These are phyloP conservation scores for Margarornis squamiger DNA, from an alignment of 2,797 vertebrate species.

Conservation along the genomic window DNA sequence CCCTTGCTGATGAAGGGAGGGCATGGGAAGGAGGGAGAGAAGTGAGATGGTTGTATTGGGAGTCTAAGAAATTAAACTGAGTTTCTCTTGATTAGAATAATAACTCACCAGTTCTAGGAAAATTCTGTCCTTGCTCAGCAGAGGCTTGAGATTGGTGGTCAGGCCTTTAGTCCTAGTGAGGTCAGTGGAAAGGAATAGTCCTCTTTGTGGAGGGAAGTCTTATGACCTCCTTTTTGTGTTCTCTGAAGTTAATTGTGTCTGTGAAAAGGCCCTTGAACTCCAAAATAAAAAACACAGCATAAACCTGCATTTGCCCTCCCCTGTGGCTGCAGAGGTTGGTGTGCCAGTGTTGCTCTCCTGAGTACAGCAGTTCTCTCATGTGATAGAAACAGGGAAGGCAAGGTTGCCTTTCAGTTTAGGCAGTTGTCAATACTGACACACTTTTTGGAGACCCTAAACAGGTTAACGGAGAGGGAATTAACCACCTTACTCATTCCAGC, in stretches of 20 bases:
- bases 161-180: neutral
- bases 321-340: neutral
- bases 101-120: neutral
- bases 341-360: neutral
- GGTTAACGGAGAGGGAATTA: neutral
- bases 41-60: neutral
- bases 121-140: neutral
- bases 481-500: neutral
- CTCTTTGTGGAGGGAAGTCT: neutral
- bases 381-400: rapidly evolving
- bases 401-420: neutral
- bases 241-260: neutral
- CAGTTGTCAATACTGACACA: rapidly evolving
- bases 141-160: neutral
- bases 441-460: neutral
- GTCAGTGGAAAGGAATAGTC: neutral
- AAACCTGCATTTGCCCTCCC: neutral
- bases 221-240: neutral
- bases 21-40: neutral
- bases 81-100: neutral
- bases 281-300: neutral
- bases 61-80: neutral
- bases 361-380: neutral
- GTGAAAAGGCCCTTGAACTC: neutral
- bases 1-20: neutral